Percentiles rank a stretch among this genome's conserved stretches.
Conservation (phyloP, 2,113 vertebrate genomes). For the Suricata suricatta region DNA sequence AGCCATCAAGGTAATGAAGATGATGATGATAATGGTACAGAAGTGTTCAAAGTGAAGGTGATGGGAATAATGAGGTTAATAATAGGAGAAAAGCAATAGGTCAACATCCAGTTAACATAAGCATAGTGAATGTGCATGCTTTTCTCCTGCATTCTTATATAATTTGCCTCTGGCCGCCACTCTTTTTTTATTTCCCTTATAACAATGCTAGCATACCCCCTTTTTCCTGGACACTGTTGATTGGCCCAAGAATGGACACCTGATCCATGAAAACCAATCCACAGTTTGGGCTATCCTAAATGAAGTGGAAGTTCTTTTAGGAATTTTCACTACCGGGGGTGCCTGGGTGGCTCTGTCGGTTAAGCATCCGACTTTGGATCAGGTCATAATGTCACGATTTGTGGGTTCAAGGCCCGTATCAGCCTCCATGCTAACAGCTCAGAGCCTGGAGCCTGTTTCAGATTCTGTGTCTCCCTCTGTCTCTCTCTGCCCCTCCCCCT, state of each 20-base stretch:
- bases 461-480: too few relatives aligned
- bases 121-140: background rate
- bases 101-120: background rate
- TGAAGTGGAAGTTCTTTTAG: background rate
- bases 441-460: too few relatives aligned
- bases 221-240: background rate
- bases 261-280: background rate
- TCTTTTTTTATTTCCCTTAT: background rate
- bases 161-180: background rate
- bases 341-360: too few relatives aligned
- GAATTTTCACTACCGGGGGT: background rate
- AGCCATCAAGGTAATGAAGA: background rate
- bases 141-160: background rate
- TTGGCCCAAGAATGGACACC: background rate
- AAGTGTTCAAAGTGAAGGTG: background rate
- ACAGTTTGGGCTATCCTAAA: background rate
- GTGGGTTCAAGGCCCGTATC: too few relatives aligned
- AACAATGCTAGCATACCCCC: background rate
- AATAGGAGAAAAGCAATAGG: background rate
- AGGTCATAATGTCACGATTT: too few relatives aligned
- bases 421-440: too few relatives aligned
- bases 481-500: too few relatives aligned
- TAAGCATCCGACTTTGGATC: too few relatives aligned
- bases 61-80: background rate
- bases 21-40: background rate